Conservation (phyloP, 2,797 vertebrate genomes). For the Sebastes kiyomatsui region DNA sequence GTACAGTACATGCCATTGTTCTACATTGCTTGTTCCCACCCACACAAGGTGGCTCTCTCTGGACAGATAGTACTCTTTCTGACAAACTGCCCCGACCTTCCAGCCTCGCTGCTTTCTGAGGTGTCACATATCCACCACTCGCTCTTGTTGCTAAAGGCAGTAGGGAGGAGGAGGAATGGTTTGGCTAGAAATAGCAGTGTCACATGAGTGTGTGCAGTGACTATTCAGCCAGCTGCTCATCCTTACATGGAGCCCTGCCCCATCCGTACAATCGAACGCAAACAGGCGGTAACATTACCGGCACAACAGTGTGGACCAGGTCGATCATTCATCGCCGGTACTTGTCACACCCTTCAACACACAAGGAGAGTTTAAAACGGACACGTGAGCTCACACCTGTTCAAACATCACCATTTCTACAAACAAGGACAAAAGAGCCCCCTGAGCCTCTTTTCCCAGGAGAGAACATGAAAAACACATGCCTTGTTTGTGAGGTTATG, state of each 20-base stretch:
- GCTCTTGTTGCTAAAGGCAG: conserved; percentile 75
- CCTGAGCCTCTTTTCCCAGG: not conserved
- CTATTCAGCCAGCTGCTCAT: conserved; percentile 79
- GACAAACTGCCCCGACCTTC: conserved; percentile 43
- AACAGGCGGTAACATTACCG: conserved; percentile 33
- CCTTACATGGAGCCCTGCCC: conserved; percentile 74
- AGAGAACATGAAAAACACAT: not conserved
- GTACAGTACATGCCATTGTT: conserved; percentile 19
- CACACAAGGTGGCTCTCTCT: conserved; percentile 29
- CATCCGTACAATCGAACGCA: conserved; percentile 40
- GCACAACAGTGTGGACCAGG: conserved; percentile 15
- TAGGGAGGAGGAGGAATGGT: conserved; percentile 66
- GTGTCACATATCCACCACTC: conserved; percentile 76
- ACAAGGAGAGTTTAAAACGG: not conserved
- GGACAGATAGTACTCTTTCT: conserved; percentile 18
- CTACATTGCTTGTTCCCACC: not conserved
- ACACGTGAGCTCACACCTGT: conserved; percentile 52
- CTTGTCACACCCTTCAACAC: conserved; percentile 9
- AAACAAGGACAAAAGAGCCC: not conserved
- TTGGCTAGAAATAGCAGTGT: conserved; percentile 84
- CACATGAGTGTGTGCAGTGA: conserved; percentile 79
- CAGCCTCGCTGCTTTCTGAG: conserved; percentile 46
- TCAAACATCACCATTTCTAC: conserved; percentile 45
- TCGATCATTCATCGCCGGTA: conserved; percentile 14
- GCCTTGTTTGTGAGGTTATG: not conserved